These are phyloP conservation scores for Cygnus buccinator DNA, from an alignment of 2,113 vertebrate genomes.

Conservation along the genomic window DNA sequence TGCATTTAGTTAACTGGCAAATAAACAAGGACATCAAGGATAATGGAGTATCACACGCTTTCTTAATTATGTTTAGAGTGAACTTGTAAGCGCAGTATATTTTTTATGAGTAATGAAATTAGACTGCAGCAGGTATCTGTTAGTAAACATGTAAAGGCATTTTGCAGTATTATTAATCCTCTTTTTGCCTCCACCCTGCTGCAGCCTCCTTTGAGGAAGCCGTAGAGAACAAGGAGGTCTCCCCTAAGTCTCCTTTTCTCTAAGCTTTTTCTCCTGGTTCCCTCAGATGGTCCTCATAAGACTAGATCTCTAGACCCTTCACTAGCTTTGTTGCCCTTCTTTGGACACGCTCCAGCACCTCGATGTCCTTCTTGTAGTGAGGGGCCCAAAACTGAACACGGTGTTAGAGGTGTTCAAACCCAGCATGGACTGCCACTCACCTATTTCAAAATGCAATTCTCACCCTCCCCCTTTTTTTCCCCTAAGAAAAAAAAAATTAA, in stretches of 20 bases:
- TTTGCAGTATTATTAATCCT: neutral
- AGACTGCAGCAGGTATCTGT: neutral
- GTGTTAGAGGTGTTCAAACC: neutral
- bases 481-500: neutral
- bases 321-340: no score
- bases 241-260: no score
- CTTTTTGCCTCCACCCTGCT: neutral
- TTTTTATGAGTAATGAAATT: constrained; percentile 27
- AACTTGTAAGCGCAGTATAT: neutral
- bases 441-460: neutral
- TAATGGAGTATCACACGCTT: constrained; percentile 19
- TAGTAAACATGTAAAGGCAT: neutral
- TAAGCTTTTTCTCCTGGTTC: no score
- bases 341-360: no score
- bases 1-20: neutral
- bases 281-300: no score
- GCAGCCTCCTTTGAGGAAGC: no score
- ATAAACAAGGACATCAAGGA: constrained; percentile 46
- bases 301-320: no score
- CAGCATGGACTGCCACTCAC: neutral
- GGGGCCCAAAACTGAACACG: no score
- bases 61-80: constrained; percentile 10
- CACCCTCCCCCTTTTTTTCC: no score
- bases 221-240: no score
- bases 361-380: no score